Conservation (phyloP, 2,113 vertebrate genomes). For the Cranoglanis bouderius region DNA sequence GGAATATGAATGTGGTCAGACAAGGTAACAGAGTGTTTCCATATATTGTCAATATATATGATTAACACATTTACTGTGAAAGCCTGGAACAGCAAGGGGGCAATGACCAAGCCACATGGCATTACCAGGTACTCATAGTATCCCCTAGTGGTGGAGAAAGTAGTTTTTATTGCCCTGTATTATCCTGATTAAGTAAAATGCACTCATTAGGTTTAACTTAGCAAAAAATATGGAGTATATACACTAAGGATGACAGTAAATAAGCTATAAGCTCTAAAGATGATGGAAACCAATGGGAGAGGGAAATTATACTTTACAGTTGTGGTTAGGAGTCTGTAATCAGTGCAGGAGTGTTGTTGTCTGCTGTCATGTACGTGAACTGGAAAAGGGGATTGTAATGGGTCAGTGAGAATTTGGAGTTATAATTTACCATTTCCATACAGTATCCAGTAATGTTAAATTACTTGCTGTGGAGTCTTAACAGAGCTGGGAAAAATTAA, state of each 20-base stretch:
- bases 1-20: neutral
- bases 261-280: neutral
- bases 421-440: neutral
- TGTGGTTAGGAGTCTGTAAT: neutral
- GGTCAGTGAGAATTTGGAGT: neutral
- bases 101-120: neutral
- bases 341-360: neutral
- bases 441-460: neutral
- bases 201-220: neutral
- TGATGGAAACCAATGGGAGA: neutral
- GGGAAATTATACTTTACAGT: neutral
- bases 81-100: neutral
- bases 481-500: neutral
- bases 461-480: neutral
- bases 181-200: neutral
- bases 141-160: neutral
- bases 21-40: neutral
- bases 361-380: neutral
- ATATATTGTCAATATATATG: neutral
- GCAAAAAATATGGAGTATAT: neutral
- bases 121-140: neutral
- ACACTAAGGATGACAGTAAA: neutral
- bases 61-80: neutral
- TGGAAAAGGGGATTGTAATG: neutral
- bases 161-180: neutral